Evolutionary conservation across 2,113 vertebrate species (phyloP).

Genomic region (Microcebus tavaratra): DNA sequence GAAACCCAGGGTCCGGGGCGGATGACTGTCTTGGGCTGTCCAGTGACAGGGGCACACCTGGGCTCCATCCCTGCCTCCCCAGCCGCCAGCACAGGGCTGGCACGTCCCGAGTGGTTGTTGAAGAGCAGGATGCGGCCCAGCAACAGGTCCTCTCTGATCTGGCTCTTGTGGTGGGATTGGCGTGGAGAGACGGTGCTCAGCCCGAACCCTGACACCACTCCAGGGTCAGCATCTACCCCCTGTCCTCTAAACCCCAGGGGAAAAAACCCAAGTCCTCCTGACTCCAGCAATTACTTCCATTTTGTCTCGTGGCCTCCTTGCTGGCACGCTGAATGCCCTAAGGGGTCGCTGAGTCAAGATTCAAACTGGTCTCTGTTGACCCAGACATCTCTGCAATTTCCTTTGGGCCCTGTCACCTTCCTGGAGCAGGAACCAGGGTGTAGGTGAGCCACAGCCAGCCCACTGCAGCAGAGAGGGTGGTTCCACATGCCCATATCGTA

Average conservation of each 20-base stretch:
- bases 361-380: background rate
- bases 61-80: background rate
- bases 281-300: background rate
- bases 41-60: background rate
- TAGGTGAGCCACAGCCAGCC: background rate
- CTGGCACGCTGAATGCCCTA: too few species aligned
- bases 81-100: background rate
- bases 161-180: background rate
- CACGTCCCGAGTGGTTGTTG: background rate
- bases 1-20: background rate
- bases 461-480: background rate
- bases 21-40: too few species aligned
- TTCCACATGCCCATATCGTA: background rate
- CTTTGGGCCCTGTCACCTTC: background rate
- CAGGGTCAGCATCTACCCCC: background rate
- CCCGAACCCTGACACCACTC: background rate
- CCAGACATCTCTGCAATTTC: background rate
- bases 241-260: background rate
- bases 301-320: background rate
- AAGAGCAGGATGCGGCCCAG: background rate
- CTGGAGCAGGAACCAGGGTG: background rate
- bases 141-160: background rate
- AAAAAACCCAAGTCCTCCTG: background rate
- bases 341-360: background rate
- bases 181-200: fast-evolving